A percentile compares a stretch with the other conserved stretches of the same genome.
phyloP scores from a whole-genome alignment of 2,888 invertebrate genomes.

The Drosophila meridionalis region DNA sequence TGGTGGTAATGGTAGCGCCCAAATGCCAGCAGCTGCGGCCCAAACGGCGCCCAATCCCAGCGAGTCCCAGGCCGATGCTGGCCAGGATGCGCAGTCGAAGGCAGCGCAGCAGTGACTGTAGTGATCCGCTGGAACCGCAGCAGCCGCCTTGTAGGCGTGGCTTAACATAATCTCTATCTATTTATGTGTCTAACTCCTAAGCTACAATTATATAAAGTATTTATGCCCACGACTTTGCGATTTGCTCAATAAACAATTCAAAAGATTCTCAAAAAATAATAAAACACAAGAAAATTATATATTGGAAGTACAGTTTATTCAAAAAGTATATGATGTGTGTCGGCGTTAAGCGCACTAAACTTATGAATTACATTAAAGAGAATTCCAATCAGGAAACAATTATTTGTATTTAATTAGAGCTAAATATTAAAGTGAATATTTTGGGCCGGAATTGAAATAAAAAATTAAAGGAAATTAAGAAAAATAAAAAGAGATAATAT shows the following conservation, averaged over 20 bases:
- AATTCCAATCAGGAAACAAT: conserved; percentile 16
- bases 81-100: conserved; percentile 40
- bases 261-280: conserved; percentile 62
- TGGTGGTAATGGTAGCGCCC: conserved; percentile 40
- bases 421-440: conserved; percentile 1
- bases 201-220: conserved; percentile 40
- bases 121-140: conserved; percentile 15
- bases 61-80: conserved; percentile 28
- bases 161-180: conserved; percentile 58
- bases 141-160: conserved; percentile 56
- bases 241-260: conserved; percentile 73
- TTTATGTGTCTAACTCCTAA: conserved; percentile 69
- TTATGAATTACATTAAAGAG: conserved; percentile 25
- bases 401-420: not conserved
- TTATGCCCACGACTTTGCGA: conserved; percentile 23
- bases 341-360: conserved; percentile 24
- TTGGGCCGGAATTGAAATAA: conserved; percentile 1
- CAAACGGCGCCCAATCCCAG: conserved; percentile 59
- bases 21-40: conserved; percentile 68
- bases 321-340: conserved; percentile 16
- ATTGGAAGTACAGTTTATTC: conserved; percentile 57
- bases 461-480: not conserved
- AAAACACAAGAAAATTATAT: not conserved
- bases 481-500: not conserved
- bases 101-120: conserved; percentile 28